Evolutionary conservation across 2,888 invertebrate species (phyloP).

Genomic region (Lasioglossum villosulum): DNA sequence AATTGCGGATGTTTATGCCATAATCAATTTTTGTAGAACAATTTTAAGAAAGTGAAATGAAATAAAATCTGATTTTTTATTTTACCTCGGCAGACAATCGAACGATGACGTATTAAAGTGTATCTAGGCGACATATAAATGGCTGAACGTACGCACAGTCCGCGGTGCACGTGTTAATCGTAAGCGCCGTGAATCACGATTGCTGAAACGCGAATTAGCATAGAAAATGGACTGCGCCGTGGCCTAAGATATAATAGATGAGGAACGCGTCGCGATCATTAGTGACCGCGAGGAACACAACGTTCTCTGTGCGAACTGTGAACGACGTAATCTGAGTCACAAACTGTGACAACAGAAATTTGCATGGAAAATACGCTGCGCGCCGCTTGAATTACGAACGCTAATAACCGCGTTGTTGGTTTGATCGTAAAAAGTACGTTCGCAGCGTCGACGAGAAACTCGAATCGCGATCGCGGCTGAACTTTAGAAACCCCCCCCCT

Average conservation of each 20-base stretch:
- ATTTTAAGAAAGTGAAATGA: too few species aligned
- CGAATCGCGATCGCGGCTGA: background rate
- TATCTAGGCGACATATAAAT: background rate
- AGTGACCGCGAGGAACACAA: background rate
- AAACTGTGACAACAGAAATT: slow-evolving; percentile 11
- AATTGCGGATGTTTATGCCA: too few species aligned
- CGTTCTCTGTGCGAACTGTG: background rate
- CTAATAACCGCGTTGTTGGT: background rate
- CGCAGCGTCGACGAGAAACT: background rate
- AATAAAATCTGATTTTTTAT: too few species aligned
- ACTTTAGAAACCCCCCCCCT: too few species aligned
- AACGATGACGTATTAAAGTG: background rate
- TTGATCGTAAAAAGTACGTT: background rate
- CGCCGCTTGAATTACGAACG: background rate
- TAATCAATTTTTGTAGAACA: too few species aligned
- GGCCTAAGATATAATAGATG: slow-evolving; percentile 9
- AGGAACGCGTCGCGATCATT: background rate
- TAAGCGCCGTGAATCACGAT: background rate
- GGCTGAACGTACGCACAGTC: background rate
- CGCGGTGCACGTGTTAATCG: background rate
- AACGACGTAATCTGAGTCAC: slow-evolving; percentile 12
- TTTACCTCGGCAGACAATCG: background rate
- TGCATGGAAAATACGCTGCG: slow-evolving; percentile 1
- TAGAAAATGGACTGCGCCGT: slow-evolving; percentile 9
- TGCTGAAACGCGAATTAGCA: slow-evolving; percentile 9